phyloP scores from a whole-genome alignment of 2,113 vertebrate species.

The Ursus arctos region DNA sequence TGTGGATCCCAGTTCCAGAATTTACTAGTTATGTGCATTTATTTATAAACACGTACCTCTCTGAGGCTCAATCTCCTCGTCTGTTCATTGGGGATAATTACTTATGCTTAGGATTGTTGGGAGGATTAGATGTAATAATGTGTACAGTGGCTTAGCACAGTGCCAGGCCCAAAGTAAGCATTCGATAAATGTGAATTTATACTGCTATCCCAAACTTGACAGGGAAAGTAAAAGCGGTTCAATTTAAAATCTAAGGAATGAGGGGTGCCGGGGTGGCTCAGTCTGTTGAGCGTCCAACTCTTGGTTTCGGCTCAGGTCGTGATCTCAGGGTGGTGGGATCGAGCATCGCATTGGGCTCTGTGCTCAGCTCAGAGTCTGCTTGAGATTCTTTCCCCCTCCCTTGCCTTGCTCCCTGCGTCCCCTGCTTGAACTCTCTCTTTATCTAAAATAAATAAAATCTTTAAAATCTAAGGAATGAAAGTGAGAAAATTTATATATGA shows the following conservation, averaged over 20 bases:
- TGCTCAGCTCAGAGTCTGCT: not conserved
- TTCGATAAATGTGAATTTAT: constrained; percentile 12
- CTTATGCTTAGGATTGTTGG: not conserved
- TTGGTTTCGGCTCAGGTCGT: not conserved
- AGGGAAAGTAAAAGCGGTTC: constrained; percentile 51
- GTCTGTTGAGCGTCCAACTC: not conserved
- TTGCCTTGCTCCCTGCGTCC: not conserved
- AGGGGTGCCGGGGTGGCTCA: not conserved
- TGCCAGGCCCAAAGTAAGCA: not conserved
- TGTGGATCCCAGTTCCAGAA: not conserved
- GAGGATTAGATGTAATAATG: not conserved
- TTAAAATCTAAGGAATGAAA: constrained; percentile 33
- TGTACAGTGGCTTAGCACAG: not conserved
- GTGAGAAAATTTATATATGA: not conserved
- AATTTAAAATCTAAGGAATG: constrained; percentile 21
- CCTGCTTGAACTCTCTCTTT: not conserved
- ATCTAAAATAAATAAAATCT: not conserved
- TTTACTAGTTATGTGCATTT: not conserved
- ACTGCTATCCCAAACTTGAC: not conserved
- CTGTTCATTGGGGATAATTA: not conserved
- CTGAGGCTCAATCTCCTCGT: not conserved
- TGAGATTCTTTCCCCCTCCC: not conserved
- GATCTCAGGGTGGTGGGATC: not conserved
- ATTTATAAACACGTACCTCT: not conserved
- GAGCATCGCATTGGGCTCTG: not conserved